phyloP scores from a whole-genome alignment of 2,797 vertebrate genomes.

The Chrysocyon brachyurus region DNA sequence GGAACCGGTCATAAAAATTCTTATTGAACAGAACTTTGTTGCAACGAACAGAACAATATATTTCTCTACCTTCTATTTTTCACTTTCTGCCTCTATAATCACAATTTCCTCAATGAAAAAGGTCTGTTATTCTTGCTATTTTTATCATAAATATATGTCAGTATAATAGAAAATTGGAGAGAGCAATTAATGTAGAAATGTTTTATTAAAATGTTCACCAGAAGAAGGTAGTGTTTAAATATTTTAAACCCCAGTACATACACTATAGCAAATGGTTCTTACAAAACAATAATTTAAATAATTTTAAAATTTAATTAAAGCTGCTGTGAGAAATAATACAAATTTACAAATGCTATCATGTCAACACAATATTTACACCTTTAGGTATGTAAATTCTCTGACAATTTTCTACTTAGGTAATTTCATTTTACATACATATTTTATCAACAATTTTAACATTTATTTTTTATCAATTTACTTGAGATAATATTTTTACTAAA shows the following conservation, averaged over 20 bases:
- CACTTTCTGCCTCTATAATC: background rate
- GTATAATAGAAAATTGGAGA: background rate
- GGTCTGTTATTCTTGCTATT: background rate
- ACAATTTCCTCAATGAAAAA: slow-evolving; percentile 6
- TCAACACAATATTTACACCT: background rate
- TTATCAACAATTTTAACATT: background rate
- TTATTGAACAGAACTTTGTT: background rate
- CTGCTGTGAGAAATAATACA: background rate
- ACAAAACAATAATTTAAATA: background rate
- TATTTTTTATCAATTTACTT: background rate
- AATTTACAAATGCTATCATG: background rate
- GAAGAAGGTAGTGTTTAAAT: background rate
- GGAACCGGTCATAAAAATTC: background rate
- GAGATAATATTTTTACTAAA: background rate
- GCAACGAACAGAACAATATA: background rate
- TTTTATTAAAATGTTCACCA: background rate
- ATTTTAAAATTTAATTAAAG: background rate
- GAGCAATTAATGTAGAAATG: background rate
- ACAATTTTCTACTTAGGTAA: background rate
- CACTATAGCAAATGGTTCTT: background rate
- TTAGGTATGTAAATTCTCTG: background rate
- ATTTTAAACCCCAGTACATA: background rate
- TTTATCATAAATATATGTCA: background rate
- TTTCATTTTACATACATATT: background rate
- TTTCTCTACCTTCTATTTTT: background rate